Base-by-base conservation (phyloP, 2,888 invertebrate species). In the Chloroclystis v-ata region DNA sequence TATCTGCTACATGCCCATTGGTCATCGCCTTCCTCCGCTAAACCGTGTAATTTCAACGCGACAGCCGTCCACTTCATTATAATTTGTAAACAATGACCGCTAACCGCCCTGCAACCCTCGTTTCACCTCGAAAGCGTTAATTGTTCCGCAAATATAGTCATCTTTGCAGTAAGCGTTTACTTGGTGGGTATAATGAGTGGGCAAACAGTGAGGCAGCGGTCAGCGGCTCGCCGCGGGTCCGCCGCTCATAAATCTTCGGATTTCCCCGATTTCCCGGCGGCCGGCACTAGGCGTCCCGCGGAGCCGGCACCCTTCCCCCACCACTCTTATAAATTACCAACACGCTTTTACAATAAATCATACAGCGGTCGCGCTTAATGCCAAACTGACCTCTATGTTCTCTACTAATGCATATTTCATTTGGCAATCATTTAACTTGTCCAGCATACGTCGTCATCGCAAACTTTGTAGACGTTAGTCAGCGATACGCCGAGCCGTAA, bases 281-380 rank as follows among this genome's bases (percentile, higher is more conserved):
- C 29, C 12, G n/a, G n/a, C n/a, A n/a, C 20, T 20, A 12, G 37
- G 38, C 75, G 76, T 75, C 78, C 83, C 78, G 79, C 59, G 63
- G 77, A 61, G 61, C 63, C 49, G 60, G 63, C 72, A 56, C 76
- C 72, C 72, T 67, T 57, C 20, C 20, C 69, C 65, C 69, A 62
- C 75, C 73, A 80, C 83, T 82, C 82, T 83, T 86, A 85, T 86
- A 87, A 86, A 87, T 86, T 84, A 85, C 84, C 80, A 73, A 82
- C 86, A 85, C 82, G 82, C 82, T 82, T 82, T 73, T 69, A 72
- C 82, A 69, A 85, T 87, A 85, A 86, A 87, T 86, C 85, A 83
- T 76, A 82, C 79, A 80, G 83, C 78, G 77, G 73, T 69, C 71
- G 63, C 67, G 73, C 80, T 82, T 83, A 86, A 84, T 86, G 84